These are phyloP conservation scores for Elysia chlorotica DNA, from an alignment of 1,140 invertebrate species.

Conservation along the genomic window DNA sequence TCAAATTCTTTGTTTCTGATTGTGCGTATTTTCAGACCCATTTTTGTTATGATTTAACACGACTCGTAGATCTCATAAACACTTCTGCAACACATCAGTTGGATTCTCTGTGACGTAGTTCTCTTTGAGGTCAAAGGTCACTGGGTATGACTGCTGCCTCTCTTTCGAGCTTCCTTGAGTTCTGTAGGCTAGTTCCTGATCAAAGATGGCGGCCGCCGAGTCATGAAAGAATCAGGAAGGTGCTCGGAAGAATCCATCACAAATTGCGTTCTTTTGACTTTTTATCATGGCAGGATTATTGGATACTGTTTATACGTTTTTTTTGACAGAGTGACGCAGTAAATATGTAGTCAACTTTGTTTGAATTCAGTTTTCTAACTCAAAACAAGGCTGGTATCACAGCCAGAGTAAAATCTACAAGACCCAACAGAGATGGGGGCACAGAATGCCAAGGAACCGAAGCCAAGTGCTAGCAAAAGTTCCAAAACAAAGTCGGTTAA, in stretches of 20 bases:
- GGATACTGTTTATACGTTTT: not conserved
- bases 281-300: not conserved
- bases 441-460: slow-evolving; percentile 17
- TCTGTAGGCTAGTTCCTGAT: slow-evolving; percentile 9
- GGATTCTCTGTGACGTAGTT: too few species aligned
- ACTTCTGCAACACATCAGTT: too few species aligned
- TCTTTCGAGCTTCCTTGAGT: not conserved
- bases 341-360: slow-evolving; percentile 18
- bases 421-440: slow-evolving; percentile 14
- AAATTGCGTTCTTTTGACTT: not conserved
- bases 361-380: not conserved
- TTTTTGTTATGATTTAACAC: too few species aligned
- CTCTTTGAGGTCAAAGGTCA: slow-evolving; percentile 15
- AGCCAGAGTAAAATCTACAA: slow-evolving; percentile 3
- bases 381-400: not conserved
- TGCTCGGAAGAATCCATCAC: not conserved
- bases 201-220: slow-evolving; percentile 21
- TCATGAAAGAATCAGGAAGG: slow-evolving; percentile 5
- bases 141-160: slow-evolving; percentile 9
- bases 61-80: too few species aligned
- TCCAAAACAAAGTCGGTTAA: slow-evolving; percentile 14
- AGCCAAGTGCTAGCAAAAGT: slow-evolving; percentile 9
- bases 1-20: too few species aligned
- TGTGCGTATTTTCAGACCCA: too few species aligned
- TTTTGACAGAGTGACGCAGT: not conserved